phyloP scores from a whole-genome alignment of 2,113 vertebrate genomes.

The Cinclus cinclus region DNA sequence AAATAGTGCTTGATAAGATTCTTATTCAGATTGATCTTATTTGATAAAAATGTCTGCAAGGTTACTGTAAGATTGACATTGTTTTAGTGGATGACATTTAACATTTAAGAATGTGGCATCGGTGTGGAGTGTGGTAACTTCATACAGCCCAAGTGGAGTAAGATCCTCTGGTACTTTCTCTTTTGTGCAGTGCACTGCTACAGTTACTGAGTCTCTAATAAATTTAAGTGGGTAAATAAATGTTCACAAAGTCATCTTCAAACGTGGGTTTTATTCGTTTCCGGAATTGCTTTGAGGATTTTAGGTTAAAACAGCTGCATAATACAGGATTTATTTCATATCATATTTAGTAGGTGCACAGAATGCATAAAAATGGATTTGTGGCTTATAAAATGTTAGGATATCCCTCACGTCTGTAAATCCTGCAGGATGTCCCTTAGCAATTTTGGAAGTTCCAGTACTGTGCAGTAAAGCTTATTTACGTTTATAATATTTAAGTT shows the following conservation, averaged over 20 bases:
- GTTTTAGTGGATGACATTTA: constrained; percentile 36
- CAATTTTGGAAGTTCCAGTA: not conserved
- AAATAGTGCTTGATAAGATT: constrained; percentile 9
- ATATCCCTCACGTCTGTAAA: not conserved
- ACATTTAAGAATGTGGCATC: not conserved
- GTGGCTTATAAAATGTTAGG: constrained; percentile 4
- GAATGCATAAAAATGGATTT: constrained; percentile 44
- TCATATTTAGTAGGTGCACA: not conserved
- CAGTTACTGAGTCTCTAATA: constrained; percentile 48
- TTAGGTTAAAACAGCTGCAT: constrained; percentile 25
- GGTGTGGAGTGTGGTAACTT: not conserved
- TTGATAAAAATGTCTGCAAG: constrained; percentile 37
- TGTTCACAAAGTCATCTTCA: not conserved
- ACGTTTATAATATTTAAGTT: not conserved
- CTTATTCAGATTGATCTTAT: constrained; percentile 28
- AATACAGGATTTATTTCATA: constrained; percentile 41
- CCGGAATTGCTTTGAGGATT: not conserved
- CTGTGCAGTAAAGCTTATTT: not conserved
- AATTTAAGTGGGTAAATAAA: constrained; percentile 29
- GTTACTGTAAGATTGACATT: constrained; percentile 31
- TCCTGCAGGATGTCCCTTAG: not conserved
- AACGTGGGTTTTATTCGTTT: constrained; percentile 26
- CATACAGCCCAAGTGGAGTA: not conserved
- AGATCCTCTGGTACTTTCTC: constrained; percentile 36
- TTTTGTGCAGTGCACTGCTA: not conserved